Conservation (phyloP, 2,113 vertebrate genomes). For the Aphyosemion australe region DNA sequence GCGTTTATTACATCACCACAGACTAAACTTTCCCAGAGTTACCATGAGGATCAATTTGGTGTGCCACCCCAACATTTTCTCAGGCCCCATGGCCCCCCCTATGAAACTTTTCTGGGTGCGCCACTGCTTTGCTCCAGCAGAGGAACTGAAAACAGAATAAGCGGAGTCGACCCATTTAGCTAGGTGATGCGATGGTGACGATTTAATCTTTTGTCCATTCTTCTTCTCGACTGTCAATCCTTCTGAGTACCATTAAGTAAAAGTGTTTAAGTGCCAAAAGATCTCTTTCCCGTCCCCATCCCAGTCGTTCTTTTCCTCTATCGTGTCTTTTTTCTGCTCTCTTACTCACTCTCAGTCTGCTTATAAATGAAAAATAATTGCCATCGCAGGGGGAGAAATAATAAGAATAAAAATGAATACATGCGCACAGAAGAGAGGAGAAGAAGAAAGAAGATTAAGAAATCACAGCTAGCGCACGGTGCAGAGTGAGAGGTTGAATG, state of each 20-base stretch:
- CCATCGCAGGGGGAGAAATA: conserved; percentile 74
- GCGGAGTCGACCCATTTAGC: conserved; percentile 85
- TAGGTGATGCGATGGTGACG: conserved; percentile 84
- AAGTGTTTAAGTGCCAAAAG: conserved; percentile 85
- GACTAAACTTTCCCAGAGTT: too few relatives aligned
- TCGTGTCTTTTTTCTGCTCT: conserved; percentile 29
- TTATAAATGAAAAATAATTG: conserved; percentile 85
- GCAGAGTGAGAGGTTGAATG: conserved; percentile 74
- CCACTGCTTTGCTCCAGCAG: conserved; percentile 80
- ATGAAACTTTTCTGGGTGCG: too few relatives aligned
- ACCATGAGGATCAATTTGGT: too few relatives aligned
- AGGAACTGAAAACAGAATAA: conserved; percentile 88
- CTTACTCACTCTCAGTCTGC: conserved; percentile 56
- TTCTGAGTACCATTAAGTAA: conserved; percentile 89
- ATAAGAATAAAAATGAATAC: conserved; percentile 71
- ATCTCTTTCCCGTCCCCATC: conserved; percentile 55
- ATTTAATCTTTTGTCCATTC: conserved; percentile 85
- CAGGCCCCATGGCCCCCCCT: too few relatives aligned
- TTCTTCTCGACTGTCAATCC: conserved; percentile 79
- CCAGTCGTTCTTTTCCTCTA: conserved; percentile 31
- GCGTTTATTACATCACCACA: too few relatives aligned
- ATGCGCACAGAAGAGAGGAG: conserved; percentile 60
- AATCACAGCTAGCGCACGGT: conserved; percentile 71
- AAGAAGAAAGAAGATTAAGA: conserved; percentile 76
- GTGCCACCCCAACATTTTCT: too few relatives aligned